A percentile compares a stretch with the other conserved stretches of the same genome.
These are phyloP conservation scores for Gambusia holbrooki DNA, from an alignment of 2,113 vertebrate species.

Conservation along the genomic window DNA sequence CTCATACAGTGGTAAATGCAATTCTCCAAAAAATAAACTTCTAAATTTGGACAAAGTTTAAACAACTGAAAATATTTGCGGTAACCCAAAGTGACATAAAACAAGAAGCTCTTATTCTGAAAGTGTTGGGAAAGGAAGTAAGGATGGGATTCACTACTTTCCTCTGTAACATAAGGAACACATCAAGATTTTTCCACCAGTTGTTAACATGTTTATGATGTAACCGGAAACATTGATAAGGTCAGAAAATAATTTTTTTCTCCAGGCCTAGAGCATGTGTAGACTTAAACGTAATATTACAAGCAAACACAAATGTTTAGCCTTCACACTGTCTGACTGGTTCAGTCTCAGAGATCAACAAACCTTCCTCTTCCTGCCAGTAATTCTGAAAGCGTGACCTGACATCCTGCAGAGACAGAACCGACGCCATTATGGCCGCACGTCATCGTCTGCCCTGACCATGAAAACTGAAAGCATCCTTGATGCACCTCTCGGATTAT, in stretches of 20 bases:
- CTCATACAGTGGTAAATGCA: background rate
- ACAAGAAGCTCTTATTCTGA: too few species aligned
- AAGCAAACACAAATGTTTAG: too few species aligned
- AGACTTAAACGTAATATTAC: too few species aligned
- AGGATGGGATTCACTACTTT: too few species aligned
- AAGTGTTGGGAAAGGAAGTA: too few species aligned
- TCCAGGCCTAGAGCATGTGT: too few species aligned
- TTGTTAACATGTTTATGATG: too few species aligned
- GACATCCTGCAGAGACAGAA: background rate
- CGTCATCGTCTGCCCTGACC: slow-evolving; percentile 17
- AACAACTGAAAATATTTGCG: background rate
- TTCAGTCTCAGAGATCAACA: slow-evolving; percentile 11
- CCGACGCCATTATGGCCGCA: slow-evolving; percentile 11
- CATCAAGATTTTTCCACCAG: too few species aligned
- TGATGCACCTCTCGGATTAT: slow-evolving; percentile 45
- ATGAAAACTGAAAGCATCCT: slow-evolving; percentile 47
- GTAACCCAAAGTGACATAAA: too few species aligned
- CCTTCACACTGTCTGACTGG: background rate
- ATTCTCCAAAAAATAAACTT: background rate
- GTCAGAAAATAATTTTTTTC: too few species aligned
- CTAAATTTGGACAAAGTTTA: background rate
- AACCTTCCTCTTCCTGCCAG: background rate
- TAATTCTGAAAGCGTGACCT: background rate
- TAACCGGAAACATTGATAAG: too few species aligned
- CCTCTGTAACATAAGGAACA: too few species aligned